phyloP scores from a whole-genome alignment of 2,797 vertebrate species.

The Chrysocyon brachyurus region DNA sequence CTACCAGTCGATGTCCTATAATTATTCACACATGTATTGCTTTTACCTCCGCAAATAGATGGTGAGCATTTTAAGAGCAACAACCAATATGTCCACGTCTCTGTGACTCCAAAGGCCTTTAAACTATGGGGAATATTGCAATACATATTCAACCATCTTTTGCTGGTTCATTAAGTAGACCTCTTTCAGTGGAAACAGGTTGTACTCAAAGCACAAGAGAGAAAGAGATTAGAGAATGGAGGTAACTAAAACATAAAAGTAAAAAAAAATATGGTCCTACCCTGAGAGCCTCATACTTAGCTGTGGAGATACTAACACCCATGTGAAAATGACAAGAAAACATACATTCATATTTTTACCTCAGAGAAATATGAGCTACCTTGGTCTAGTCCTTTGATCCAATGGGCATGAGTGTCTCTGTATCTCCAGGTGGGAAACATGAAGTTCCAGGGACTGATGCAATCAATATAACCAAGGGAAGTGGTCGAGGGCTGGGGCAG shows the following conservation, averaged over 20 bases:
- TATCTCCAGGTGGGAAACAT: background rate
- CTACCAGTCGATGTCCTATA: background rate
- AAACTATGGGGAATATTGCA: background rate
- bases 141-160: background rate
- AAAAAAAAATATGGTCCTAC: background rate
- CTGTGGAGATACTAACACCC: background rate
- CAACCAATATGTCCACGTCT: background rate
- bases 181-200: background rate
- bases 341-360: background rate
- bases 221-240: background rate
- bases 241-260: background rate
- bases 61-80: background rate
- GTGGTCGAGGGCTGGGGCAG: background rate
- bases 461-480: background rate
- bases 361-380: background rate
- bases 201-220: background rate
- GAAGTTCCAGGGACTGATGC: background rate
- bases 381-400: background rate
- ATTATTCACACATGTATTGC: background rate
- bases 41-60: background rate
- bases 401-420: background rate
- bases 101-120: background rate
- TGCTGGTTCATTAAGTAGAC: background rate
- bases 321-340: background rate
- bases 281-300: background rate